phyloP scores from a whole-genome alignment of 2,888 invertebrate genomes.

The Encarsia formosa region DNA sequence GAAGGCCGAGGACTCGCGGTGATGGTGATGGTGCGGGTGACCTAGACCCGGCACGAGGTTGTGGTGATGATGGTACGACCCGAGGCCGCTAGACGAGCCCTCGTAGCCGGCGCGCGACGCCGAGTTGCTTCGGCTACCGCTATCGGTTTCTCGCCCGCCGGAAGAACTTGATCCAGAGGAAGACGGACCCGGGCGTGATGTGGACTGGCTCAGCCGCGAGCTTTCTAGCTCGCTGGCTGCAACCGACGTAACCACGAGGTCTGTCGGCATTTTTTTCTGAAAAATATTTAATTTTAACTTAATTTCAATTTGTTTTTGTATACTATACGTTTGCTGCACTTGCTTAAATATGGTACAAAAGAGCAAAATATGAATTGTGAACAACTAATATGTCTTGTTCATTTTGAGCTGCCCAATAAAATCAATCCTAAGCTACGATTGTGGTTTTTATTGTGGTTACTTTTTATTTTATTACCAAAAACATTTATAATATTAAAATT shows the following conservation, averaged over 20 bases:
- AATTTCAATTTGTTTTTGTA: no score
- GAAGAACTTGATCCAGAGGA: background rate
- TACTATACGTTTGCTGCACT: no score
- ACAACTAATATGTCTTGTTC: background rate
- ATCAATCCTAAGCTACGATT: no score
- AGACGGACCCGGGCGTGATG: slow-evolving; percentile 11
- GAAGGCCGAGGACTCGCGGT: slow-evolving; percentile 79
- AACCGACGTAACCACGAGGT: slow-evolving; percentile 47
- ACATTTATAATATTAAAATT: no score
- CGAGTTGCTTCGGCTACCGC: slow-evolving; percentile 8
- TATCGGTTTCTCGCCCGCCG: slow-evolving; percentile 20
- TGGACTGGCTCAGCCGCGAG: slow-evolving; percentile 49
- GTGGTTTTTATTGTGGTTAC: no score
- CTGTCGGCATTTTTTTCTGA: slow-evolving; percentile 48
- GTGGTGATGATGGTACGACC: slow-evolving; percentile 65
- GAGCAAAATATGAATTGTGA: no score
- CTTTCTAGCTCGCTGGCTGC: slow-evolving; percentile 40
- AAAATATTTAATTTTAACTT: no score
- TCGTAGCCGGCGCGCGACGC: slow-evolving; percentile 46
- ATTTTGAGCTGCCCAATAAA: background rate
- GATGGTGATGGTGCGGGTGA: slow-evolving; percentile 57
- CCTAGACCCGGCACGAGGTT: slow-evolving; percentile 42
- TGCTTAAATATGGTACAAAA: no score
- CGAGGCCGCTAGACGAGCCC: slow-evolving; percentile 41
- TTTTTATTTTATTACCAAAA: no score